These are phyloP conservation scores for Oscheius onirici DNA, from an alignment of 2,888 invertebrate genomes.

Conservation along the genomic window DNA sequence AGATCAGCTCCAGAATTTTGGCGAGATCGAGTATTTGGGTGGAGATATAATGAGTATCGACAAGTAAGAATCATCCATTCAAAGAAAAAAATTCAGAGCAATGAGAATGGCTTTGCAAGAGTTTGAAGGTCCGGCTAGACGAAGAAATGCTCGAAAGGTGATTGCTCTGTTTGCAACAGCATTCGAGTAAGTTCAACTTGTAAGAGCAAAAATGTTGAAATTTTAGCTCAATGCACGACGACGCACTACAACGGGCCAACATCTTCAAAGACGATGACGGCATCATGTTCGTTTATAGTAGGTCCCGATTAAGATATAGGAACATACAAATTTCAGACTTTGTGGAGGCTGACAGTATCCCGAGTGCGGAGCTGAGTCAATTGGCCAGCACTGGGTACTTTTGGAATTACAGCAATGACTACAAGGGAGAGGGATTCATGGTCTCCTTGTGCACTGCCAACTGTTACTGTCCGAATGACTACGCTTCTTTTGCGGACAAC, in stretches of 20 bases:
- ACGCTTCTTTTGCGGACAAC: neutral
- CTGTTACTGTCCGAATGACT: conserved; percentile 18
- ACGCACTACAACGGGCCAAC: neutral
- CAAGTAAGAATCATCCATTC: neutral
- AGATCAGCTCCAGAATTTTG: neutral
- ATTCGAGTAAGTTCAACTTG: conserved; percentile 11
- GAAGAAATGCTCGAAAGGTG: conserved; percentile 4
- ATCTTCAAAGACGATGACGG: conserved; percentile 12
- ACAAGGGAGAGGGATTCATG: neutral
- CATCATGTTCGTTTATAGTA: conserved; percentile 8
- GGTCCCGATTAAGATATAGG: neutral
- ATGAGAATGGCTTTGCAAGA: neutral
- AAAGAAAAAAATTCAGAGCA: neutral
- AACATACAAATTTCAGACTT: neutral
- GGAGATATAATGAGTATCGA: neutral
- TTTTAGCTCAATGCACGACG: neutral
- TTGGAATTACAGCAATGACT: neutral
- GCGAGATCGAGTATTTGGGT: neutral
- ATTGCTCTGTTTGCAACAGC: conserved; percentile 19
- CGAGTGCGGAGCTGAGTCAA: neutral
- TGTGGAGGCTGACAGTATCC: neutral
- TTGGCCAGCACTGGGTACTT: conserved; percentile 21
- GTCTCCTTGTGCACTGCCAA: conserved; percentile 13
- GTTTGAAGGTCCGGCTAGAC: neutral
- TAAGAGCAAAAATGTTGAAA: neutral